Percentiles rank a stretch among this genome's conserved stretches.
Conservation (phyloP, 1,140 invertebrate species). For the Hydropsyche tenuis region DNA sequence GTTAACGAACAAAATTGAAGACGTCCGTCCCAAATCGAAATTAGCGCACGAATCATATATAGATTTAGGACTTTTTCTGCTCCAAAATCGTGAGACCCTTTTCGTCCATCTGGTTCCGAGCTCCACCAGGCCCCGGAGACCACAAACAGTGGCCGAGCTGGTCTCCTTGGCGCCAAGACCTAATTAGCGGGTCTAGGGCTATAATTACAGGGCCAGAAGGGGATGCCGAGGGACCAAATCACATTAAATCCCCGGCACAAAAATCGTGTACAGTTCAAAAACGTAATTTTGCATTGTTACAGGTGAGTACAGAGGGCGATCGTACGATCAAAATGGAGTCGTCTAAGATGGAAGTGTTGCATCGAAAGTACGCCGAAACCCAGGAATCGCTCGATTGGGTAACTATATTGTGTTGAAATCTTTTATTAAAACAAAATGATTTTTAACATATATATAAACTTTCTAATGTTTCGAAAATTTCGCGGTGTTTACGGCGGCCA, state of each 20-base stretch:
- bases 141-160: constrained; percentile 21
- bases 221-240: constrained; percentile 6
- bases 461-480: too few species aligned
- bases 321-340: constrained; percentile 48
- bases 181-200: constrained; percentile 48
- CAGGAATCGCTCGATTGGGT: constrained; percentile 47
- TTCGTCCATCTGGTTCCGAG: constrained; percentile 18
- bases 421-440: background rate
- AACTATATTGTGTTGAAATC: constrained; percentile 26
- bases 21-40: too few species aligned
- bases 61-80: background rate
- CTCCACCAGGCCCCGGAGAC: background rate
- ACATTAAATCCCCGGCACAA: constrained; percentile 13
- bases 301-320: constrained; percentile 49
- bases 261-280: background rate
- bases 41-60: background rate
- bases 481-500: too few species aligned
- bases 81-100: constrained; percentile 1
- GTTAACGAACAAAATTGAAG: too few species aligned
- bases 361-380: constrained; percentile 41
- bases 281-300: constrained; percentile 23
- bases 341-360: constrained; percentile 38
- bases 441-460: too few species aligned
- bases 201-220: constrained; percentile 45
- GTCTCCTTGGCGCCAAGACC: constrained; percentile 43